Evolutionary conservation across 1,140 invertebrate species (phyloP), one percentile per base, ranked within the genome.

Genomic region (Agrilus planipennis): DNA sequence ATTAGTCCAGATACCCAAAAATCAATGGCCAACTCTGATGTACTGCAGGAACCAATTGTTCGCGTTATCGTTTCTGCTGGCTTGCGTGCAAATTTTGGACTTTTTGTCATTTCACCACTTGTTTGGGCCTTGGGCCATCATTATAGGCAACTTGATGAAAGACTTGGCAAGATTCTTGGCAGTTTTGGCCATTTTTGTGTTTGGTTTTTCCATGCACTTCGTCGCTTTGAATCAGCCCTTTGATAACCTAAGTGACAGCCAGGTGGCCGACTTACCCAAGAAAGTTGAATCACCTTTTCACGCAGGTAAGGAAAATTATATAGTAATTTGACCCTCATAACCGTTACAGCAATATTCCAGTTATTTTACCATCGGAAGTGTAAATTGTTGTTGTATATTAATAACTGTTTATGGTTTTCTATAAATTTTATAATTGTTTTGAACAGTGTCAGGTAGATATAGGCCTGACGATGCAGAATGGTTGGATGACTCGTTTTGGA

Each of bases 151-250:
- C 60, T 68, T 89, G 29, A 84, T 89, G 72, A 89, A 89, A 65
- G 83, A 98, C 65, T 69, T 98, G 47, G 88, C 89, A 4, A 72
- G 93, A 47, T 99, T 99, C 67, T 71, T 99, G 39, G 93, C 94
- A 16, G 94, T 99, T 6, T 67, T 99, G 53, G 81, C 87, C 11
- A 95, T 99, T 62, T 99, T 99, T 66, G 88, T 99, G 46, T 85
- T 94, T 59, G 95, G 95, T 31, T 99, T 99, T 61, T 96, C 94
- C 1, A 89, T 98, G 77, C 89, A 95, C 54, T 85, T 99, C 31
- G 86, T 94, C 10, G 90, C 92, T 1, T 67, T 96, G 20, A 96
- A 96, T 71, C 91, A 95, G 58, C 89, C 90, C 0, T 86, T 93
- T 60, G 68, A 76, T 53, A 82, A 81, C 60, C 65, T 60, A 28